These are phyloP conservation scores for Battus philenor DNA, from an alignment of 1,140 invertebrate genomes.

Conservation along the genomic window DNA sequence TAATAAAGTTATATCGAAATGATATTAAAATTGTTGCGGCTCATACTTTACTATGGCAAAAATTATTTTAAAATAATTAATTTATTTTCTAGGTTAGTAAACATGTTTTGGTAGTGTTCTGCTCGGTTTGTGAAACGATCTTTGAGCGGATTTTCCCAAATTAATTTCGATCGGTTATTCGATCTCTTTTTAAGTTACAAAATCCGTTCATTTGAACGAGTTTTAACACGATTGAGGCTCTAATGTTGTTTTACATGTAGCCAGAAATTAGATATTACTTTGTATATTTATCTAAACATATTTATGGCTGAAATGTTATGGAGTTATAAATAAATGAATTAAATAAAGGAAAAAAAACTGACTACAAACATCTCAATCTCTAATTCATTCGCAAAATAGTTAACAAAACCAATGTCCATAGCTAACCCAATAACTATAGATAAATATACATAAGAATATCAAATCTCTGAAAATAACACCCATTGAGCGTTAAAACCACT, in stretches of 20 bases:
- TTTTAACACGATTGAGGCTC: background rate
- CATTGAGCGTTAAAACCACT: no score
- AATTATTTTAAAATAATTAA: constrained; percentile 61
- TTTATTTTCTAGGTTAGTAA: constrained; percentile 50
- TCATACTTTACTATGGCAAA: constrained; percentile 46
- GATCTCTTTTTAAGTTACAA: constrained; percentile 25
- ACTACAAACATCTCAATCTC: no score
- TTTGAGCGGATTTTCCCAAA: constrained; percentile 23
- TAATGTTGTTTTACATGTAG: background rate
- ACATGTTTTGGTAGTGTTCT: constrained; percentile 39
- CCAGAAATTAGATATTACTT: no score
- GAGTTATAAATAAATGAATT: no score
- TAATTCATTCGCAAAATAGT: no score
- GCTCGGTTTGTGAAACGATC: constrained; percentile 33
- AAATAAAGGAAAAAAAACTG: no score
- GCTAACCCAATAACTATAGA: no score
- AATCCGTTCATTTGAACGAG: constrained; percentile 21
- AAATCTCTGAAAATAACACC: no score
- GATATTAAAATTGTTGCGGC: constrained; percentile 73
- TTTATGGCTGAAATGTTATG: no score
- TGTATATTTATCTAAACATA: no score
- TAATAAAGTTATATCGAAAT: constrained; percentile 62
- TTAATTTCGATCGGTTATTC: constrained; percentile 25
- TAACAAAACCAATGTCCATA: no score
- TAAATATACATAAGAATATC: no score